phyloP scores from a whole-genome alignment of 2,113 vertebrate genomes.

The Scomber japonicus region DNA sequence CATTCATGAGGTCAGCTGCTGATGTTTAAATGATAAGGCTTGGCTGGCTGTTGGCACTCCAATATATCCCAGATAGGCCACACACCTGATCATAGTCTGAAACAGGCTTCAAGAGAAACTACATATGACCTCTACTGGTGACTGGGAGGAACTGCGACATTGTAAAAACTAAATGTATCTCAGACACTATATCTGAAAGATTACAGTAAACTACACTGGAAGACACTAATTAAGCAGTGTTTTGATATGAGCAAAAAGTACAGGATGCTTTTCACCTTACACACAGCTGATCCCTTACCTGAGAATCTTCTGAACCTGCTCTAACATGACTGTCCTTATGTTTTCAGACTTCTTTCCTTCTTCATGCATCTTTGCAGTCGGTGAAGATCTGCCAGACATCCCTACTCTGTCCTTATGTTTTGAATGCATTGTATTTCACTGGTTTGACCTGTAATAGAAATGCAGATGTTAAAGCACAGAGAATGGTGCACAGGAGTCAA shows the following conservation, averaged over 20 bases:
- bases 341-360: too few species aligned
- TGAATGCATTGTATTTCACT: background rate
- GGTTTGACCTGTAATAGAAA: background rate
- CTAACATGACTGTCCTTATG: conserved; percentile 16
- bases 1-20: too few species aligned
- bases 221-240: background rate
- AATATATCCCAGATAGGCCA: too few species aligned
- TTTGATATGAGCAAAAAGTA: background rate
- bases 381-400: too few species aligned
- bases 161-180: too few species aligned
- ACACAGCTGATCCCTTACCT: conserved; percentile 20
- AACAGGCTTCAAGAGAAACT: background rate
- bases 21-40: too few species aligned
- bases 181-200: too few species aligned
- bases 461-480: background rate
- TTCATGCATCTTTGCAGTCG: too few species aligned
- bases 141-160: background rate
- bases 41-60: too few species aligned
- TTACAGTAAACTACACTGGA: background rate
- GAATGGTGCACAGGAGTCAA: background rate
- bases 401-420: background rate
- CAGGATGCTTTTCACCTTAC: too few species aligned
- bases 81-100: background rate
- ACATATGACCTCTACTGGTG: conserved; percentile 38
- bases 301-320: conserved; percentile 15